Base-by-base conservation (phyloP, 2,113 vertebrate genomes). In the Falco punctatus region DNA sequence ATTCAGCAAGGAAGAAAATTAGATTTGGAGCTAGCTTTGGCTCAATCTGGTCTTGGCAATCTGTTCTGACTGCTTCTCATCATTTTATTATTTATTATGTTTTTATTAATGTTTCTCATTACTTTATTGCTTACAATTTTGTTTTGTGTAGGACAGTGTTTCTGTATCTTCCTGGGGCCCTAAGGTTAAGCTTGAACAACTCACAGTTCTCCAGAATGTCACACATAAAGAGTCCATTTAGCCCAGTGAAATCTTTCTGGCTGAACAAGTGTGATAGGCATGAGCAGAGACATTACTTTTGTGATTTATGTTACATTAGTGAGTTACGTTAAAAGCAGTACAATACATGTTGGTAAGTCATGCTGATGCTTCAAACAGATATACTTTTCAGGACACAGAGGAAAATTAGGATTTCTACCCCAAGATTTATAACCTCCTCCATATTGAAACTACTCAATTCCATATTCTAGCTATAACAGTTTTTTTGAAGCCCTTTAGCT, bases 1-100 rank as follows among this genome's bases (percentile, higher is more conserved):
- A 83, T 77, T 92, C 58, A 94, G 10, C 54, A 81, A 61, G 51
- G n/a, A 86, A 90, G 35, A 94, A 95, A 94, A 93, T 58, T 65
- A 88, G 21, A 77, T 83, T 88, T 90, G 51, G 82, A 94, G 26
- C 18, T 57, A 73, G 30, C 52, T 79, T 87, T 93, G 70, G 35
- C 79, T 95, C 71, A 93, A 55, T 61, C 58, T 92, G 46, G 27
- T 88, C 93, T 94, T 95, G 86, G 49, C 58, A 93, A 73, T 82
- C 79, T 15, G 3, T 72, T 82, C 62, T 52, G 33, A 61, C 62
- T 83, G 22, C 23, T 89, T 71, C 26, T 67, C 51, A 67, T 84
- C 0, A 12, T 93, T 51, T 52, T 83, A 13, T 82, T 82, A 49
- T 28, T 78, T 74, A 35, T 48, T 88, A 13, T n/a, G 64, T 42